Evolutionary conservation across 2,888 invertebrate genomes (phyloP), one percentile per base, ranked within the genome.

Genomic region (Vesta saturnalis): DNA sequence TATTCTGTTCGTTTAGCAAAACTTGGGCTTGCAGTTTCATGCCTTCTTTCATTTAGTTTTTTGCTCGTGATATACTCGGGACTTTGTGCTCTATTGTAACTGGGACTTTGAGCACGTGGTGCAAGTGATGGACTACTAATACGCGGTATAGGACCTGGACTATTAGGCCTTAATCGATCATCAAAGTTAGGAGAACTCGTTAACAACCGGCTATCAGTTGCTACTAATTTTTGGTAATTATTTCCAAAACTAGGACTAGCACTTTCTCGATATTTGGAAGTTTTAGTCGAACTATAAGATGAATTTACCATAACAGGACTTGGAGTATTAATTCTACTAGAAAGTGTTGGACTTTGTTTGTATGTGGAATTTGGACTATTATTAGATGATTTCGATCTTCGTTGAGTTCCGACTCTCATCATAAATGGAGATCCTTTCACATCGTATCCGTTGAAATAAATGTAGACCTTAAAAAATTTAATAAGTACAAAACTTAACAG

Each of bases 391-490:
- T 88, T 88, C 35, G 86, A 83, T 21, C 92, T 89, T 70, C 89
- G 90, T 69, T 87, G 88, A 0, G 93, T 91, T 16, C 94, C 95
- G 8, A 95, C 94, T 66, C 95, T 87, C 85, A 96, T 91, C 80
- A 94, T 92, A 80, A 94, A 95, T 21, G 95, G 95, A 10, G 95
- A 95, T 3, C 95, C 97, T 81, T 89, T 88, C n/a, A 93, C 90
- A 60, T 87, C 87, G 80, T 92, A 92, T 8, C 96, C 97, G 82
- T 97, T 97, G 85, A 97, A 98, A 81, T 95, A 96, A 23, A 97
- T 91, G 82, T 97, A 96, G 43, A 96, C 89, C 85, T 91, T 81
- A 83, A 76, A 69, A 63, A 49, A 56, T 55, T 1, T 2, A 10
- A 16, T 23, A 14, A 23, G 12, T 22, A 60, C n/a, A 39, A n/a